Base-by-base conservation (phyloP, 2,888 invertebrate genomes). In the Himalopsyche tibetana region DNA sequence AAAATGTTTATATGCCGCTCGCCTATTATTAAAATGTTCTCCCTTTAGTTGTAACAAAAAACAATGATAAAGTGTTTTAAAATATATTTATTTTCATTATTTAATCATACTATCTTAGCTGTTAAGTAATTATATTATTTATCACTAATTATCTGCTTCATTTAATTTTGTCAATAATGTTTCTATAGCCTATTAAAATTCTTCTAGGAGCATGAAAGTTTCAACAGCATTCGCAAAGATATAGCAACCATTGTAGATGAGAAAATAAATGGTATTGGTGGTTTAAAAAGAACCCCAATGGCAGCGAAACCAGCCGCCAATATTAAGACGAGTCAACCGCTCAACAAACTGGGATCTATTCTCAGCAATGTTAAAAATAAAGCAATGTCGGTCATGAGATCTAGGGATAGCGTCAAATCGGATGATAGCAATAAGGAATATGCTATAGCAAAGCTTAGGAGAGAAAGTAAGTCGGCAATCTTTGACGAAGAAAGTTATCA, bases 331-430 rank as follows among this genome's bases (percentile, higher is more conserved):
- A 84, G 69, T 19, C 86, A 86, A 69, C 82, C 87, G 5, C 88
- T 94, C 8, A 85, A 82, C 19, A 86, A 86, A 51, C 40, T 88
- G 17, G 91, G 92, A 36, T 93, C 93, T 86, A 91, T 94, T 28
- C 91, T 94, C 88, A 93, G 92, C 2, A 94, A 93, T 87, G 93
- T 94, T 0, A 94, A 94, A 90, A 92, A 91, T 83, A 94, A 93
- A 89, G 93, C 94, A 28, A 90, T 93, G 86, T 94, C 93, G 84
- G 90, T 94, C 17, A 92, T 94, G 3, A 94, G 93, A 90, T 89
- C 91, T 88, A 45, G 89, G 83, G 90, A 89, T 87, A 89, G 74
- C 12, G 19, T 86, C 9, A 84, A 51, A 84, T 74, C 74, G 36
- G 74, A 74, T 74, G 38, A 74, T 45, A 12, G 19, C 45, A 15